Base-by-base conservation (phyloP, 2,113 vertebrate genomes). In the Odocoileus hemionus region DNA sequence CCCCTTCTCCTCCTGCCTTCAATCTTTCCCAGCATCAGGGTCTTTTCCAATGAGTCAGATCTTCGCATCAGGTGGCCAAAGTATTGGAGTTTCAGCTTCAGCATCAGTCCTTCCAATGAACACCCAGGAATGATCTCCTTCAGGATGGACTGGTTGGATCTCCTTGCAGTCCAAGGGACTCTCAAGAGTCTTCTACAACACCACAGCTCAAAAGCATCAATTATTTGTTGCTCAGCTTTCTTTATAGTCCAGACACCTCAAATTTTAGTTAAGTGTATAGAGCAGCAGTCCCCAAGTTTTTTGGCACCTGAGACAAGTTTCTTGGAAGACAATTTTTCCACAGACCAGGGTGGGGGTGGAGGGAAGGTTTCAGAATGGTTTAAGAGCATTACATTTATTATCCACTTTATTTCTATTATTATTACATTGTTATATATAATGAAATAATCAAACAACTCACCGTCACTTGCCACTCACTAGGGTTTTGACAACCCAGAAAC, bases 41-140 rank as follows among this genome's bases (percentile, higher is more conserved):
- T 61, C 60, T 61, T 61, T 30, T 14, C 28, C 28, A 61, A 30
- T 5, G 60, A 30, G 13, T 61, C 60, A 61, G 28, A 7, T 30
- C 60, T 61, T 61, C 0, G 0, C 28, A 30, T 61, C 28, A 30
- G 6, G 2, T 7, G 28, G 28, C 60, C 13, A 30, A 61, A 30
- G 13, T 61, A 30, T 15, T 61, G 58, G 58, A 61, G 1, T 15
- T 61, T 61, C 58, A 61, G 58, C 28, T 61, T 60, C 58, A 14
- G 26, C 58, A 61, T 61, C 28, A 30, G 26, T 61, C 28, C 58
- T 61, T 33, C 61, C 61, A 64, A 33, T 64, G 61, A n/a, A 64
- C 33, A 64, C 4, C 8, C 15, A 33, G 30, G 15, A n/a, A 36
- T 36, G 36, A 64, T 33, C 17, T n/a, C 61, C 30, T 8, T 64